Conservation (phyloP, 2,113 vertebrate genomes). For the Xyrauchen texanus region DNA sequence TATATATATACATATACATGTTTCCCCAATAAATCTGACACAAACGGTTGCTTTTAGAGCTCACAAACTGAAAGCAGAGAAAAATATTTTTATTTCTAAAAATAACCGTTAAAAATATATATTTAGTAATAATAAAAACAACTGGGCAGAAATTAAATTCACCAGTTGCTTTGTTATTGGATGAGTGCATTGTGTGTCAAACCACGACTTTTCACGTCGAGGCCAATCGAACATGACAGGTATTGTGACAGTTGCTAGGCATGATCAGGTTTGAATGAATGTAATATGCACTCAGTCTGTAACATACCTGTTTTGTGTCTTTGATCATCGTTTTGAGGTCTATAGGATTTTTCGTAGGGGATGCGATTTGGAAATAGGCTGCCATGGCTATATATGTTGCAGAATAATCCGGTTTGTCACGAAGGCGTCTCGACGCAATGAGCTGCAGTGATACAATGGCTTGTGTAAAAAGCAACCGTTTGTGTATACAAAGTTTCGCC, state of each 20-base stretch:
- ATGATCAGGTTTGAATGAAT: not conserved
- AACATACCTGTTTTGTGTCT: conserved; percentile 57
- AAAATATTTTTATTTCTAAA: too few relatives aligned
- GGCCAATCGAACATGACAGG: not conserved
- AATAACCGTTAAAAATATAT: too few relatives aligned
- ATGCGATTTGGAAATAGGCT: conserved; percentile 44
- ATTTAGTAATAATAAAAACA: too few relatives aligned
- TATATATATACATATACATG: too few relatives aligned
- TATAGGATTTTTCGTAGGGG: conserved; percentile 53
- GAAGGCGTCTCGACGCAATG: conserved; percentile 5
- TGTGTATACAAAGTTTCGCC: conserved; percentile 46
- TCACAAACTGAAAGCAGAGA: too few relatives aligned
- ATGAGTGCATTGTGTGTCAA: not conserved
- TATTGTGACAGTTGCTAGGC: not conserved
- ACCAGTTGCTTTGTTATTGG: conserved; percentile 10
- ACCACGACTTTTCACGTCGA: not conserved
- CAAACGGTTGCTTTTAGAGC: too few relatives aligned
- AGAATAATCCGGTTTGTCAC: not conserved
- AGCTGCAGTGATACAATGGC: conserved; percentile 7
- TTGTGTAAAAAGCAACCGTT: too few relatives aligned
- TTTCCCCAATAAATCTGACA: too few relatives aligned
- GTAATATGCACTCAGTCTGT: not conserved
- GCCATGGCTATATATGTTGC: not conserved
- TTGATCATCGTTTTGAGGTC: conserved; percentile 53
- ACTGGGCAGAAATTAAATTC: not conserved